phyloP scores from a whole-genome alignment of 2,113 vertebrate genomes.

The Tamias sibiricus region DNA sequence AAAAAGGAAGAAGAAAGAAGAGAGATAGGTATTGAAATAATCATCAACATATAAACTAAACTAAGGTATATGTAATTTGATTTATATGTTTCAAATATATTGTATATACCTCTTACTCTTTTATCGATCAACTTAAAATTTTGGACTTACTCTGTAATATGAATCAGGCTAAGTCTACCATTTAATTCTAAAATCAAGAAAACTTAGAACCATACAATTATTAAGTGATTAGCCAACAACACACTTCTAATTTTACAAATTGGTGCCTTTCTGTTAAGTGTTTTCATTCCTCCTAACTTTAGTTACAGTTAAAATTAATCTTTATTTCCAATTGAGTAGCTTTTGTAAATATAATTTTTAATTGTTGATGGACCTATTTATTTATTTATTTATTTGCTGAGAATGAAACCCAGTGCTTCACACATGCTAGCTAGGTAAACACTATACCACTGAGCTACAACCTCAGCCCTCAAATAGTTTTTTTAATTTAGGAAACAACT shows the following conservation, averaged over 20 bases:
- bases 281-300: not conserved
- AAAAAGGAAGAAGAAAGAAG: not conserved
- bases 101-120: not conserved
- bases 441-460: too few species aligned
- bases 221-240: not conserved
- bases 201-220: not conserved
- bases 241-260: not conserved
- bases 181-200: not conserved
- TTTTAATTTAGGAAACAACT: not conserved
- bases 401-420: too few species aligned
- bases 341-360: not conserved
- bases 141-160: accelerated
- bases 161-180: not conserved
- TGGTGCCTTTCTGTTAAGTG: not conserved
- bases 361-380: too few species aligned
- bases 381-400: too few species aligned
- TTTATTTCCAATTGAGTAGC: not conserved
- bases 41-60: not conserved
- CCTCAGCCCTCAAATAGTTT: not conserved
- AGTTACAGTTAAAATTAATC: not conserved
- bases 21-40: not conserved
- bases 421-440: too few species aligned
- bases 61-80: not conserved
- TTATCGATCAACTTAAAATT: not conserved
- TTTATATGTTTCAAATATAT: not conserved